These are phyloP conservation scores for Brachyistius frenatus DNA, from an alignment of 2,113 vertebrate genomes.

Conservation along the genomic window DNA sequence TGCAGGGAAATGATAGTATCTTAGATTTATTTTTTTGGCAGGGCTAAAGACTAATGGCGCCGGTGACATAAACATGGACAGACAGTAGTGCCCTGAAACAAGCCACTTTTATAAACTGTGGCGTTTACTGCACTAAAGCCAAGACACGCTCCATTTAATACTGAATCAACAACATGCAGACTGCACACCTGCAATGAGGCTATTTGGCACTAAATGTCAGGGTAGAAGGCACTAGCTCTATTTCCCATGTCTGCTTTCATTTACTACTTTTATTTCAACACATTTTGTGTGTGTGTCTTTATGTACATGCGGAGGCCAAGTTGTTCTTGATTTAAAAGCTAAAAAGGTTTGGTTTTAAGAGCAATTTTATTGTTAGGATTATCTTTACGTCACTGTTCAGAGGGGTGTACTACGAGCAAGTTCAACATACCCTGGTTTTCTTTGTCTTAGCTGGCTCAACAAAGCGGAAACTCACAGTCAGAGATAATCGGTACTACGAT, in stretches of 20 bases:
- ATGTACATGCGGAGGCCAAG: neutral
- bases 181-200: slow-evolving; percentile 26
- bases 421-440: too few relatives aligned
- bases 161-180: slow-evolving; percentile 30
- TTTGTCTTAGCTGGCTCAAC: too few relatives aligned
- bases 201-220: neutral
- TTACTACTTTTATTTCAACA: too few relatives aligned
- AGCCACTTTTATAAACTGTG: slow-evolving; percentile 20
- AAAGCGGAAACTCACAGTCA: too few relatives aligned
- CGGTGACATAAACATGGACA: slow-evolving; percentile 41
- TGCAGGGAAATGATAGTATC: neutral
- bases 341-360: too few relatives aligned
- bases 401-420: too few relatives aligned
- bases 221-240: neutral
- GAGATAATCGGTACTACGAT: too few relatives aligned
- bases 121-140: slow-evolving; percentile 19
- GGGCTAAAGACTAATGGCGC: neutral
- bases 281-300: neutral
- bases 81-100: neutral
- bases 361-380: neutral
- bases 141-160: slow-evolving; percentile 39
- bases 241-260: slow-evolving; percentile 20
- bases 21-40: neutral
- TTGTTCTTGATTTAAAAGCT: neutral
- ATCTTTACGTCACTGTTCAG: neutral